These are phyloP conservation scores for Mimumesa dahlbomi DNA, from an alignment of 2,888 invertebrate genomes.

Conservation along the genomic window DNA sequence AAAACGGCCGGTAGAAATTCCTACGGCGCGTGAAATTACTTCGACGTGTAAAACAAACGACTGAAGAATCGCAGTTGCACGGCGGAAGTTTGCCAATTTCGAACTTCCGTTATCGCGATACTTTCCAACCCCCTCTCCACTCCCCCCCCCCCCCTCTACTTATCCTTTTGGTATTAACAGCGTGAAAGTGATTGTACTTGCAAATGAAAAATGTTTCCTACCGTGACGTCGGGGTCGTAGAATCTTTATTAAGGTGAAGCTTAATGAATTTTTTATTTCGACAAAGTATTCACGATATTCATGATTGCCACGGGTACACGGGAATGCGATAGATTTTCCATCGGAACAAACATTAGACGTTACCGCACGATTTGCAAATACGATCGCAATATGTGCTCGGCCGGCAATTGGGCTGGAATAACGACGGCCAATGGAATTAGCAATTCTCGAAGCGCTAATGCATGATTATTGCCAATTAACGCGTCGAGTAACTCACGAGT, in stretches of 20 bases:
- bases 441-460: neutral
- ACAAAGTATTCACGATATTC: too few relatives aligned
- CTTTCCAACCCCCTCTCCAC: too few relatives aligned
- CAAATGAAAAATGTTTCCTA: slow-evolving; percentile 41
- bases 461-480: slow-evolving; percentile 37
- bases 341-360: too few relatives aligned
- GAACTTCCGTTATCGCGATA: slow-evolving; percentile 21
- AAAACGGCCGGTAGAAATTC: neutral
- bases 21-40: neutral
- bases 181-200: slow-evolving; percentile 30
- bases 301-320: too few relatives aligned
- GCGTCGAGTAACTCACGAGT: slow-evolving; percentile 2
- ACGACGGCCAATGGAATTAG: too few relatives aligned
- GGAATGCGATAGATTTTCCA: too few relatives aligned
- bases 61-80: slow-evolving; percentile 9
- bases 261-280: slow-evolving; percentile 1
- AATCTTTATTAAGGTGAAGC: slow-evolving; percentile 6
- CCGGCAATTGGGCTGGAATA: too few relatives aligned
- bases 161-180: neutral
- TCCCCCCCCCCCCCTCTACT: too few relatives aligned
- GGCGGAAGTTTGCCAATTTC: slow-evolving; percentile 42
- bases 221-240: slow-evolving; percentile 4
- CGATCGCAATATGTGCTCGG: neutral
- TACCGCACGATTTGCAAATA: too few relatives aligned
- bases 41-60: neutral